phyloP scores from a whole-genome alignment of 2,797 vertebrate genomes.

The Propithecus deckenii region DNA sequence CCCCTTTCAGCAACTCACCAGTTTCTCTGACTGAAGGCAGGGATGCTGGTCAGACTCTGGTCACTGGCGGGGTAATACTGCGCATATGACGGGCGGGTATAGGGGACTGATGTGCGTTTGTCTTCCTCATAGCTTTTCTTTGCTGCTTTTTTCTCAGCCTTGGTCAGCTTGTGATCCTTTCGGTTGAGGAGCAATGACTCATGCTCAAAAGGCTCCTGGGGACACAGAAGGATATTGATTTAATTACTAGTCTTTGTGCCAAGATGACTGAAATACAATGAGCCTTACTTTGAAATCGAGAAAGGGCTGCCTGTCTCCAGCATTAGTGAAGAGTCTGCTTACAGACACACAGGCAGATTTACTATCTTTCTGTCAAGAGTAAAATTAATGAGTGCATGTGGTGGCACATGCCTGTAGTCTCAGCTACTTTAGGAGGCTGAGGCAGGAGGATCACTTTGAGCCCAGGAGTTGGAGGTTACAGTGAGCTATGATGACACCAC shows the following conservation, averaged over 20 bases:
- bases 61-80: slow-evolving; percentile 98
- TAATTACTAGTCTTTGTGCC: slow-evolving; percentile 60
- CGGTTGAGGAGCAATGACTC: slow-evolving; percentile 97
- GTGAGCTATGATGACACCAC: neutral
- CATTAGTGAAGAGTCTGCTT: neutral
- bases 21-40: slow-evolving; percentile 96
- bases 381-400: neutral
- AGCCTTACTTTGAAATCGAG: neutral
- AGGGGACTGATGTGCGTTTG: slow-evolving; percentile 97
- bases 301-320: slow-evolving; percentile 28
- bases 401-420: neutral
- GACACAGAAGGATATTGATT: slow-evolving; percentile 44
- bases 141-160: slow-evolving; percentile 98
- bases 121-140: slow-evolving; percentile 99
- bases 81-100: slow-evolving; percentile 96
- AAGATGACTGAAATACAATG: neutral
- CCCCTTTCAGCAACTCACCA: slow-evolving; percentile 88
- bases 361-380: neutral
- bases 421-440: neutral
- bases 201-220: slow-evolving; percentile 96
- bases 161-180: slow-evolving; percentile 98
- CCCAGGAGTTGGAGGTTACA: neutral
- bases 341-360: neutral
- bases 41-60: slow-evolving; percentile 93
- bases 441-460: neutral